phyloP scores from a whole-genome alignment of 2,113 vertebrate species.

The Eleginops maclovinus region DNA sequence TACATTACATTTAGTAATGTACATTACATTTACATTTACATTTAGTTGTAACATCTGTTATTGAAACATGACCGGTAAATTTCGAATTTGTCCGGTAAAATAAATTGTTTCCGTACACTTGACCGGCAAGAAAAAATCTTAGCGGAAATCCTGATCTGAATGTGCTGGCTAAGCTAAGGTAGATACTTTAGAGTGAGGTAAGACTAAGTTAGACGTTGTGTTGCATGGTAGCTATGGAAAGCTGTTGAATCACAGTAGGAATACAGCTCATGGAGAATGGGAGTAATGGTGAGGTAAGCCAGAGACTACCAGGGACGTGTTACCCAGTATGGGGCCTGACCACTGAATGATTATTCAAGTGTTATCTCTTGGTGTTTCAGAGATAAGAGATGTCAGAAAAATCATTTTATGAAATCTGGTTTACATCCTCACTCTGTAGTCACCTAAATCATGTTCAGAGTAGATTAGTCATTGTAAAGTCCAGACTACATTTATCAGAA shows the following conservation, averaged over 20 bases:
- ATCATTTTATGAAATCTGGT: slow-evolving; percentile 6
- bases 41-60: too few relatives aligned
- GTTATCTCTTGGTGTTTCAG: slow-evolving; percentile 33
- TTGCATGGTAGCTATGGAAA: slow-evolving; percentile 31
- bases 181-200: too few relatives aligned
- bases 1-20: too few relatives aligned
- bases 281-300: slow-evolving; percentile 42
- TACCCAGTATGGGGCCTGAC: slow-evolving; percentile 10
- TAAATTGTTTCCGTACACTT: too few relatives aligned
- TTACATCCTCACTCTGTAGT: slow-evolving; percentile 7
- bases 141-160: too few relatives aligned
- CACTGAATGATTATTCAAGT: slow-evolving; percentile 19
- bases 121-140: too few relatives aligned
- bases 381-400: not conserved
- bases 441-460: slow-evolving; percentile 7
- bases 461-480: slow-evolving; percentile 12
- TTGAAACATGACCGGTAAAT: too few relatives aligned
- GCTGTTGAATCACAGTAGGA: slow-evolving; percentile 20
- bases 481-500: slow-evolving; percentile 26
- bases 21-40: too few relatives aligned
- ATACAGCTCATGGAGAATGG: slow-evolving; percentile 39
- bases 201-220: slow-evolving; percentile 8
- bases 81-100: too few relatives aligned
- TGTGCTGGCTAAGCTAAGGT: not conserved
- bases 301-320: slow-evolving; percentile 35